Base-by-base conservation (phyloP, 2,113 vertebrate species). In the Mellivora capensis region DNA sequence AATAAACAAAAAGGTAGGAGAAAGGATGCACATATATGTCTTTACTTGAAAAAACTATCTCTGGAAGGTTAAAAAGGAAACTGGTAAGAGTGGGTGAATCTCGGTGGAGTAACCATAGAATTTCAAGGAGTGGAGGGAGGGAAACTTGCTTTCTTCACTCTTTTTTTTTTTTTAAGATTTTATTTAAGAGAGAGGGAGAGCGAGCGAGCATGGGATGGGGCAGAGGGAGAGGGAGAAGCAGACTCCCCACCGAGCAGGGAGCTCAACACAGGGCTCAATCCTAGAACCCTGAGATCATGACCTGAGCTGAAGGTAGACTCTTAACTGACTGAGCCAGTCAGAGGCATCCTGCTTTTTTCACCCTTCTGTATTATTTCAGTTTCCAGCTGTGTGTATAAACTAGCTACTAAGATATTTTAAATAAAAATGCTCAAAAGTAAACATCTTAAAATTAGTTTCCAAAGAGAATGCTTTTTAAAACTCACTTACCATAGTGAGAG, bases 21-120 rank as follows among this genome's bases (percentile, higher is more conserved):
- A 64, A 79, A 9, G 59, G 17, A 57, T 93, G 62, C 42, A 94
- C 69, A 90, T 31, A 42, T 14, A 67, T 71, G 29, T 15, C 94
- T 94, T 85, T 69, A 81, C 37, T 87, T 42, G 74, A 96, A 88
- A 96, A 94, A 91, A 74, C 27, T 12, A 23, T 44, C n/a, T 89
- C 42, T 82, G 82, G 49, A 81, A 96, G 15, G 6, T 84, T 95
- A 64, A 12, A 59, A 61, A 91, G 88, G 69, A 88, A 82, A 57
- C 69, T 49, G 39, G 3, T 77, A 47, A 34, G 9, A 39, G 31
- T 42, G 49, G n/a, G 79, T 94, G 29, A 74, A 17, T 34, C 4
- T 44, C 6, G 18, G 6, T 31, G 29, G 44, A 87, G 72, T 62
- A 90, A 67, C 2, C 62, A 49, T 69, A 42, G 31, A 52, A 87